A percentile compares a stretch with the other conserved stretches of the same genome.
Evolutionary conservation across 2,888 invertebrate species (phyloP).

Genomic region (Eurois occulta): DNA sequence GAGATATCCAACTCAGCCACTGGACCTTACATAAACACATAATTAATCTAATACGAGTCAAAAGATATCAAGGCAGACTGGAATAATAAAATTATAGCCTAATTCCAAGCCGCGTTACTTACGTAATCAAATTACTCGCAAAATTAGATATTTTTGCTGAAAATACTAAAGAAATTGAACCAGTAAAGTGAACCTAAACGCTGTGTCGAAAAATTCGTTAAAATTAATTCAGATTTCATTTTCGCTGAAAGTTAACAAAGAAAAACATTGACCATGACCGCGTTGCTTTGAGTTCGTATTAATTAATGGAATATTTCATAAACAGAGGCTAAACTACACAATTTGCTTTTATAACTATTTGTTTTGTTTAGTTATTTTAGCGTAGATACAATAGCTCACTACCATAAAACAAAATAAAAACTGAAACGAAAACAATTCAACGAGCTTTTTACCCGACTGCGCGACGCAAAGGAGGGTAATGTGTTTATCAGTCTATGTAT

Average conservation of each 20-base stretch:
- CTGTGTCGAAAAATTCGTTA: conserved; percentile 44
- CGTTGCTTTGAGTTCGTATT: conserved; percentile 23
- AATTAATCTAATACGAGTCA: conserved; percentile 22
- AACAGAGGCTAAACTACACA: neutral
- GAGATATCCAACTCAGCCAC: neutral
- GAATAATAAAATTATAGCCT: conserved; percentile 25
- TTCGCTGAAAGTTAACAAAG: conserved; percentile 27
- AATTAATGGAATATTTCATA: conserved; percentile 26
- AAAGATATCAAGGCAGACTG: conserved; percentile 1
- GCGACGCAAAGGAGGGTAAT: no score
- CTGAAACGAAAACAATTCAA: conserved; percentile 2
- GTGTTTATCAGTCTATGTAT: no score
- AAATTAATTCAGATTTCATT: conserved; percentile 52
- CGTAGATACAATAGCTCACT: neutral
- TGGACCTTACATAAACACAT: neutral
- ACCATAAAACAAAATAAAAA: conserved; percentile 15
- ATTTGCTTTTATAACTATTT: neutral
- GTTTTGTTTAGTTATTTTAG: neutral
- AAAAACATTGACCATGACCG: conserved; percentile 22
- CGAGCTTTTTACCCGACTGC: no score
- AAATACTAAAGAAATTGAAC: conserved; percentile 45
- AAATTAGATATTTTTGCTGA: conserved; percentile 50
- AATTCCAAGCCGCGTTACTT: conserved; percentile 20
- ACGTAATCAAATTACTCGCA: conserved; percentile 43
- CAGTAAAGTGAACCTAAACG: conserved; percentile 38